phyloP scores from a whole-genome alignment of 2,888 invertebrate species.

The Onchidella celtica region DNA sequence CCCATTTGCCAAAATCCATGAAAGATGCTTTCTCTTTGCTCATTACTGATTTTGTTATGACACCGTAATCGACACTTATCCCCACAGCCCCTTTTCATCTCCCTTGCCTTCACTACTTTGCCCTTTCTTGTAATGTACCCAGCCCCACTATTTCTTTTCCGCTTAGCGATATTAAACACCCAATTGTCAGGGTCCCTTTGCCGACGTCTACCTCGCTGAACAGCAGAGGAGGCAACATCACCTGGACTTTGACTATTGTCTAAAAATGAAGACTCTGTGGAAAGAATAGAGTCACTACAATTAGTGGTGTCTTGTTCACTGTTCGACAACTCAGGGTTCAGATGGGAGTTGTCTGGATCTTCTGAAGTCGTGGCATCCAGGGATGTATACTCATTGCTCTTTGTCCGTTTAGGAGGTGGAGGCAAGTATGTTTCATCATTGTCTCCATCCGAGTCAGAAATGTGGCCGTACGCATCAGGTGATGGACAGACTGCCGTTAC shows the following conservation, averaged over 20 bases:
- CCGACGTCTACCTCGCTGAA: neutral
- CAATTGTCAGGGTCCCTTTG: neutral
- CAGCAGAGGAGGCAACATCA: too few species aligned
- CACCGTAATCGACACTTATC: neutral
- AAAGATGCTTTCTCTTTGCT: neutral
- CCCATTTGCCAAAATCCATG: neutral
- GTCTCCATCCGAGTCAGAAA: neutral
- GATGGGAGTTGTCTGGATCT: neutral
- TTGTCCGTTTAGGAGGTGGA: neutral
- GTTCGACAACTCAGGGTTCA: neutral
- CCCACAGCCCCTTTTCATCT: neutral
- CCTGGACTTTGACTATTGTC: too few species aligned
- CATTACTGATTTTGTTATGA: neutral
- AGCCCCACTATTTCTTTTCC: neutral
- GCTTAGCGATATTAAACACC: neutral
- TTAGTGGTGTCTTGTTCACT: neutral
- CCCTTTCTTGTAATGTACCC: neutral
- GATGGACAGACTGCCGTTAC: neutral
- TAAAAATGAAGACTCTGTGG: too few species aligned
- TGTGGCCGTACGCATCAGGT: neutral
- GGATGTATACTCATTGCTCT: too few species aligned
- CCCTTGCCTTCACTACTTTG: neutral
- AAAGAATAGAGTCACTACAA: too few species aligned
- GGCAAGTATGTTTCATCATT: neutral
- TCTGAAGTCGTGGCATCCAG: neutral